Evolutionary conservation across 2,113 vertebrate species (phyloP), one percentile per base, ranked within the genome.

Genomic region (Jacana jacana): DNA sequence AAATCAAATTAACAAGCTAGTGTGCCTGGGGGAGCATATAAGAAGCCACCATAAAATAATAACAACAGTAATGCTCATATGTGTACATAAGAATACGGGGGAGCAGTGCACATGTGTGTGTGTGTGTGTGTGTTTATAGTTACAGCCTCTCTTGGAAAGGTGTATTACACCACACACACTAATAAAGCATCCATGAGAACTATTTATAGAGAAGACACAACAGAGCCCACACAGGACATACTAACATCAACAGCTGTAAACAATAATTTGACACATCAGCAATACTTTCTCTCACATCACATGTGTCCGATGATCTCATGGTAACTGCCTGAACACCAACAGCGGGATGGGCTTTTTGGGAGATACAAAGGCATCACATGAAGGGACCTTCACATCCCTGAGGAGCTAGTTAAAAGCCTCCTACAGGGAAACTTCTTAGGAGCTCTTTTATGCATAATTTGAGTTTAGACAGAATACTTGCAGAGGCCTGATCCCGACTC

Each of bases 1-100:
- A 92, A 95, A 95, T 94, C 70, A 95, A 91, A 88, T 66, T 91
- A 91, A 82, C 82, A 96, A 80, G 28, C 19, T 82, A 64, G 58
- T 52, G 63, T 80, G 73, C 61, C 73, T 85, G 8, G 31, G 52
- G 61, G 19, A 92, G 33, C 39, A 80, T 48, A 60, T 51, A 75
- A 89, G 91, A 91, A 91, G 91, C 78, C 61, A 89, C 49, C 40
- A 58, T 79, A 88, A 92, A 85, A 84, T 39, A 80, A 49, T 75
- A 88, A 68, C 39, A 95, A 52, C 37, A 51, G n/a, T 44, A 91
- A 82, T 6, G 3, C 17, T 65, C 19, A 44, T 8, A 30, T 52
- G 42, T 16, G 23, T 48, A 65, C 28, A 10, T 52, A 69, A 76
- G 78, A 81, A 85, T 46, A 64, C 1, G 2, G 16, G 10, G 5